Base-by-base conservation (phyloP, 2,113 vertebrate species). In the Podarcis cretensis region DNA sequence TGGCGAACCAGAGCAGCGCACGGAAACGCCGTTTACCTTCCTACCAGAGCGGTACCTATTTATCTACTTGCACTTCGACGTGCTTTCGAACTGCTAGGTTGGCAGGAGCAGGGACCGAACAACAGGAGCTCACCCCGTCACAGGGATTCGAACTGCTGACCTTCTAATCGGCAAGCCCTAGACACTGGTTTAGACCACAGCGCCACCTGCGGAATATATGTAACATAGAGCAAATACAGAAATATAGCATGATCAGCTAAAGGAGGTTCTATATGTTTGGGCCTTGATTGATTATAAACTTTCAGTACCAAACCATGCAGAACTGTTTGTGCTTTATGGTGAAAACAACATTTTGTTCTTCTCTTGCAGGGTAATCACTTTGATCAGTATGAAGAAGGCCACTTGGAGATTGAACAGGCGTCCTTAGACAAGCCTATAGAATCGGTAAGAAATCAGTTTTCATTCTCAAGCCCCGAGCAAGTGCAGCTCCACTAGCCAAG, bases 401-500 rank as follows among this genome's bases (percentile, higher is more conserved):
- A 99, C 94, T 95, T 99, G 98, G 99, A 99, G 96, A 97, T 99
- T 94, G 99, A 99, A 94, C 99, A 99, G 93, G 99, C 99, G 0
- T 99, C 99, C 91, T 96, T 99, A 96, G 99, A 99, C 98, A 99
- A 99, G 97, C 99, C 99, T 91, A 99, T 99, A 92, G 99, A 99
- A 99, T 98, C 99, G 99, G 99, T 99, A 99, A 99, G 99, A 95
- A 92, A 94, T 92, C 91, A 43, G 75, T 95, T 76, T 8, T 92
- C 92, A 94, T 30, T 95, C 3, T 78, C 95, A 94, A 89, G 92
- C 94, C 96, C 92, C 91, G 94, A 86, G 86, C 94, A 96, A 95
- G 91, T 96, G 95, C 96, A 96, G 14, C 54, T 94, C 74, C 87
- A 88, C 21, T 87, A 43, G 75, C 1, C 73, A 91, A 85, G 32